phyloP scores from a whole-genome alignment of 2,888 invertebrate genomes.

The Lamproptera curius region DNA sequence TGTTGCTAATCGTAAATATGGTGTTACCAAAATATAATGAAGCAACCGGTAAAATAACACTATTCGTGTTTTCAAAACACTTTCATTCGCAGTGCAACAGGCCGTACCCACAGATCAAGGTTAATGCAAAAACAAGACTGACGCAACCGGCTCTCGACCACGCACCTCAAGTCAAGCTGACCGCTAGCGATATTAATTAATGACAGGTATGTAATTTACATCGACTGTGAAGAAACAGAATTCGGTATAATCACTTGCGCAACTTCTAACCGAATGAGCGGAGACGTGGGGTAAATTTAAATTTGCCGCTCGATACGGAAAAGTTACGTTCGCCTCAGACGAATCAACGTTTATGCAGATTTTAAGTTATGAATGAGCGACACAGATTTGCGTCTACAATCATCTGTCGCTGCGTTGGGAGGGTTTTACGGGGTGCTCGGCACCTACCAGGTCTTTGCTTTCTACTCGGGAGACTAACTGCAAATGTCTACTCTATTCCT shows the following conservation, averaged over 20 bases:
- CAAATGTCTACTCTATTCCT: constrained; percentile 61
- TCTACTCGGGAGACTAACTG: constrained; percentile 52
- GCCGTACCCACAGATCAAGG: too few species aligned
- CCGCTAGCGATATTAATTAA: constrained; percentile 47
- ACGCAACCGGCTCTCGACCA: constrained; percentile 45
- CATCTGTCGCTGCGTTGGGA: constrained; percentile 35
- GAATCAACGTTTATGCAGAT: constrained; percentile 68
- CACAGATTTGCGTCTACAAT: constrained; percentile 60
- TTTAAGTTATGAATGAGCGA: constrained; percentile 65
- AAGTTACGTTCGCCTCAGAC: constrained; percentile 18
- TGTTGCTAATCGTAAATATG: too few species aligned
- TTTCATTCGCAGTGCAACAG: too few species aligned
- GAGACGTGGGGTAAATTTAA: constrained; percentile 45
- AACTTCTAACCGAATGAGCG: constrained; percentile 11
- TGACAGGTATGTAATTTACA: constrained; percentile 21
- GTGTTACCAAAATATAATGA: too few species aligned
- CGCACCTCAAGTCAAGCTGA: constrained; percentile 44
- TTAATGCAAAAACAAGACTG: constrained; percentile 44
- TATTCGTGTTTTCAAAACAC: too few species aligned
- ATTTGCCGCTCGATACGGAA: constrained; percentile 26
- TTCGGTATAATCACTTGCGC: constrained; percentile 2
- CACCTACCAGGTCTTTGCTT: constrained; percentile 29
- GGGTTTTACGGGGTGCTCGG: constrained; percentile 24
- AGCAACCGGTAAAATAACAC: too few species aligned
- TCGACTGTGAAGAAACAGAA: constrained; percentile 19